Conservation (phyloP, 2,113 vertebrate species). For the Otus sunia region DNA sequence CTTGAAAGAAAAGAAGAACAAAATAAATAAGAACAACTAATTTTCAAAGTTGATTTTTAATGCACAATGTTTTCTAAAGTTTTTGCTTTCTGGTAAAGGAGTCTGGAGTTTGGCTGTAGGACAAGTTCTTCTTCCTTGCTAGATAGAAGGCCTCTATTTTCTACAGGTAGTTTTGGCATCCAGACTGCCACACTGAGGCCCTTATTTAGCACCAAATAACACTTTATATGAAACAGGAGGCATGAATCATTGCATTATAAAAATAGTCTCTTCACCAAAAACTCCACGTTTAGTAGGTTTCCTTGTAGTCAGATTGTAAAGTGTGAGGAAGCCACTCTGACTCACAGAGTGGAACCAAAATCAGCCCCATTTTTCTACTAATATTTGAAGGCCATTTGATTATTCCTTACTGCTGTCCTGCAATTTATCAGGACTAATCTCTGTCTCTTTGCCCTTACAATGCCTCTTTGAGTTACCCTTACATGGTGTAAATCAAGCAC, state of each 20-base stretch:
- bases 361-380: not conserved
- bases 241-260: conserved; percentile 43
- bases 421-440: conserved; percentile 5
- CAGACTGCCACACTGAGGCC: not conserved
- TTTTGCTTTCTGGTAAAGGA: not conserved
- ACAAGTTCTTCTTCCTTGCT: not conserved
- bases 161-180: not conserved
- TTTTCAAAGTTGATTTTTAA: not conserved
- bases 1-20: not conserved
- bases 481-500: not conserved
- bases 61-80: not conserved
- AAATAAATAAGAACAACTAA: not conserved
- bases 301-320: not conserved
- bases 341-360: not conserved
- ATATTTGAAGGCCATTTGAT: not conserved
- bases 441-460: not conserved
- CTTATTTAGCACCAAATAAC: conserved; percentile 3
- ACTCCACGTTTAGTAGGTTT: not conserved
- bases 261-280: conserved; percentile 20
- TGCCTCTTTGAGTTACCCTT: not conserved
- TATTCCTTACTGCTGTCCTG: not conserved
- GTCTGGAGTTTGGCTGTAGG: not conserved
- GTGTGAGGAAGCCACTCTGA: not conserved
- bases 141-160: not conserved
- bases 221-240: conserved; percentile 20